Conservation (phyloP, 2,113 vertebrate genomes). For the human region DNA sequence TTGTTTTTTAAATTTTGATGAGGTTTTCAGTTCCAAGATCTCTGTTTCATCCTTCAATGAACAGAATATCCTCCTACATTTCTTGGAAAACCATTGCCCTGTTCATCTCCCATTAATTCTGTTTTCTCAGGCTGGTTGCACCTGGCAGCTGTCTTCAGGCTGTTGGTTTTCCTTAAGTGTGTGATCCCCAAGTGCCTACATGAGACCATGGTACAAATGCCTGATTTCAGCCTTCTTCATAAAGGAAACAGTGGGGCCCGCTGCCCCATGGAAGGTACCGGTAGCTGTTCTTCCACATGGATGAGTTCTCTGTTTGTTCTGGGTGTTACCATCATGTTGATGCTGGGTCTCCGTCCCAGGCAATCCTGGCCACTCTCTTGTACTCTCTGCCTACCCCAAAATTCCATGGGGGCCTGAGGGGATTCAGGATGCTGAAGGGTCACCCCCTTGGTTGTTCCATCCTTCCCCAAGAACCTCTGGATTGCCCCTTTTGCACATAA, state of each 20-base stretch:
- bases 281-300: neutral
- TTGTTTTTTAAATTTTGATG: neutral
- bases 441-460: neutral
- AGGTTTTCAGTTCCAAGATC: neutral
- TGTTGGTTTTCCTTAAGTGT: neutral
- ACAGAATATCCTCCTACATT: neutral
- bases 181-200: neutral
- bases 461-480: neutral
- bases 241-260: neutral
- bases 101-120: neutral
- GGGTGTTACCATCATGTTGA: neutral
- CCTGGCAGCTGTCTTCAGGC: neutral
- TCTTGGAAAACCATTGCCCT: neutral
- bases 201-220: too few species aligned
- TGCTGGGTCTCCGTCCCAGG: neutral
- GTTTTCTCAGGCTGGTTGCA: neutral
- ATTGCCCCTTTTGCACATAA: neutral
- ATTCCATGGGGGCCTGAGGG: neutral
- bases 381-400: neutral
- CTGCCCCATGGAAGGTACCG: neutral
- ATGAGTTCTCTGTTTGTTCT: neutral
- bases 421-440: too few species aligned
- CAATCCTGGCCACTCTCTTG: neutral
- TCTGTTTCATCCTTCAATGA: neutral
- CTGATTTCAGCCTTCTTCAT: neutral